These are phyloP conservation scores for Platorchestia sp. DNA, from an alignment of 1,140 invertebrate genomes.

Conservation along the genomic window DNA sequence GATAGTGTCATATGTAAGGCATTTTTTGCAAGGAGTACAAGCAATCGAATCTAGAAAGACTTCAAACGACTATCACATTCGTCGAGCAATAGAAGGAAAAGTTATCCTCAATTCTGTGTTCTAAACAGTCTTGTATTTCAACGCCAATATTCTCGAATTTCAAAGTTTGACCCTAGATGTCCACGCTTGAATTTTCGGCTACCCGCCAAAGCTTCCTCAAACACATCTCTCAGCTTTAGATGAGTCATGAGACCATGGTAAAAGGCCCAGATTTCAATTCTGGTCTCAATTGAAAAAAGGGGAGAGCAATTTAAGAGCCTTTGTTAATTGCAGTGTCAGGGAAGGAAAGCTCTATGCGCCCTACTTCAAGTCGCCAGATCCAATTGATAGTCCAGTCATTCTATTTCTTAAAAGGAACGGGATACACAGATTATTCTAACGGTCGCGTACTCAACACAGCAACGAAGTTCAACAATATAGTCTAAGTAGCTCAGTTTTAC, in stretches of 20 bases:
- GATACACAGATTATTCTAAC: conserved; percentile 46
- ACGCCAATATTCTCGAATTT: not conserved
- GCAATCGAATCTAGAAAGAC: not conserved
- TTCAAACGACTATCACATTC: not conserved
- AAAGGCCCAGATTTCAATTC: conserved; percentile 37
- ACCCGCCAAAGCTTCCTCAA: not conserved
- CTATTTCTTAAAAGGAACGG: conserved; percentile 35
- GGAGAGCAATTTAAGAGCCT: conserved; percentile 48
- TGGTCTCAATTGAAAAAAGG: conserved; percentile 43
- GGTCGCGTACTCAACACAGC: not conserved
- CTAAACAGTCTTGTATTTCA: not conserved
- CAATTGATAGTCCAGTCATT: conserved; percentile 44
- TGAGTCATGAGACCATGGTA: conserved; percentile 8
- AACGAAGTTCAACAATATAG: not conserved
- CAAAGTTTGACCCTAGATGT: not conserved
- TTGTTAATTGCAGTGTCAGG: conserved; percentile 38
- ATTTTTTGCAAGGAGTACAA: not conserved
- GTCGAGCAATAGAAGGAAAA: not conserved
- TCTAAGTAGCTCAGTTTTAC: not conserved
- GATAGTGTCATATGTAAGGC: not conserved
- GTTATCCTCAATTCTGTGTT: not conserved
- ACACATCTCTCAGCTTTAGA: not conserved
- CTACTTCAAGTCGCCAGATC: conserved; percentile 4
- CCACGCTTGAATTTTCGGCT: not conserved
- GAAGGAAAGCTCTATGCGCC: not conserved